Evolutionary conservation across 2,797 vertebrate species (phyloP).

Genomic region (Gymnothorax reevesii): DNA sequence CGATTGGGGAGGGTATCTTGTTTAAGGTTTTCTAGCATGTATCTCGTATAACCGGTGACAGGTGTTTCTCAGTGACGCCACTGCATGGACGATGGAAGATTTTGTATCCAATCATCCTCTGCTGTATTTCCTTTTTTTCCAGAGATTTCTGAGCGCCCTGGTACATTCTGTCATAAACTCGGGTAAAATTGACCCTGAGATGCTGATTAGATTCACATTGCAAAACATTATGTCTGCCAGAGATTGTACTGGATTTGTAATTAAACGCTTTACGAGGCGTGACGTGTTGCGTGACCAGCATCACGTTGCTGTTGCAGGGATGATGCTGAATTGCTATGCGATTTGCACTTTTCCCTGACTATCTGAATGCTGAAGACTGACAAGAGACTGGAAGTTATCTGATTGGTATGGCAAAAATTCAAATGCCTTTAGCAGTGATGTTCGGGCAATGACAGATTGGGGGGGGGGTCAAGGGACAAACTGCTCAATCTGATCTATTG

Average conservation of each 20-base stretch:
- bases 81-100: slow-evolving; percentile 33
- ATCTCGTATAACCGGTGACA: slow-evolving; percentile 22
- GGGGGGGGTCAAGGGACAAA: too few species aligned
- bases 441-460: too few species aligned
- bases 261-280: background rate
- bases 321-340: too few species aligned
- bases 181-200: background rate
- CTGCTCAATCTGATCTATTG: too few species aligned
- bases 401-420: too few species aligned
- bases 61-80: slow-evolving; percentile 26
- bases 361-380: background rate
- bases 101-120: slow-evolving; percentile 33
- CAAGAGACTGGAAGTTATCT: background rate
- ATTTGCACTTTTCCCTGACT: background rate
- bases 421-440: too few species aligned
- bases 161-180: slow-evolving; percentile 14
- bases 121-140: background rate
- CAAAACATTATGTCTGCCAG: background rate
- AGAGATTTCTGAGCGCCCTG: background rate
- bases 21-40: background rate
- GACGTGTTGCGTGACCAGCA: background rate
- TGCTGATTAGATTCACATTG: background rate
- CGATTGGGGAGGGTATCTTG: background rate
- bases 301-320: background rate
- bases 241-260: background rate